Percentiles rank a stretch among this genome's conserved stretches.
Conservation (phyloP, 2,797 vertebrate genomes). For the Acridotheres tristis region DNA sequence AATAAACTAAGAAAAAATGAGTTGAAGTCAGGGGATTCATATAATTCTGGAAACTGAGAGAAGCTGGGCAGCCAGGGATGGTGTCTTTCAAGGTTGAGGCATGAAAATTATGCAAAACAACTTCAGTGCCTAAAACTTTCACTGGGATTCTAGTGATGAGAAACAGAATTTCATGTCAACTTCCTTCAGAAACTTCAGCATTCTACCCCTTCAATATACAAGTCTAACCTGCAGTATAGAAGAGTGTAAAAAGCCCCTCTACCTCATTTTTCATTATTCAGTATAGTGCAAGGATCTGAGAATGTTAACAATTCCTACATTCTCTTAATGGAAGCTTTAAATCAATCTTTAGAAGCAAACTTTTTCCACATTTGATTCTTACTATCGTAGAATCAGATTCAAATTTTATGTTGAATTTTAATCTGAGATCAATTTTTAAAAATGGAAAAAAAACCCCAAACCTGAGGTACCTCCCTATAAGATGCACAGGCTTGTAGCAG, state of each 20-base stretch:
- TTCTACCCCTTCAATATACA: not conserved
- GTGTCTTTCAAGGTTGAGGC: not conserved
- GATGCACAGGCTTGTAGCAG: not conserved
- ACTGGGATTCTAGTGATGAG: not conserved
- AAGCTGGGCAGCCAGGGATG: not conserved
- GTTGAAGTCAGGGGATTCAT: not conserved
- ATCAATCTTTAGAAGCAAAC: not conserved
- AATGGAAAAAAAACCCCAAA: accelerated
- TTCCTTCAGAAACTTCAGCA: not conserved
- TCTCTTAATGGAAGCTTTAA: not conserved
- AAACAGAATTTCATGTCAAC: not conserved
- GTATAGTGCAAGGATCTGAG: not conserved
- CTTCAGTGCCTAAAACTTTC: not conserved
- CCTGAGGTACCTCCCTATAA: not conserved
- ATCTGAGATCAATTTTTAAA: not conserved
- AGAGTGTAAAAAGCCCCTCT: not conserved
- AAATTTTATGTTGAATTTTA: not conserved
- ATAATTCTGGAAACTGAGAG: not conserved
- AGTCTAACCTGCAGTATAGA: not conserved
- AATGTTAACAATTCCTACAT: not conserved
- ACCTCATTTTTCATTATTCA: not conserved
- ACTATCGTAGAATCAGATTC: not conserved
- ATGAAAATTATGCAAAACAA: not conserved
- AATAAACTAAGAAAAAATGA: not conserved
- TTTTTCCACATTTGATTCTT: not conserved